A percentile compares a stretch with the other conserved stretches of the same genome.
These are phyloP conservation scores for Tetrapedia diversipes DNA, from an alignment of 2,888 invertebrate species.

Conservation along the genomic window DNA sequence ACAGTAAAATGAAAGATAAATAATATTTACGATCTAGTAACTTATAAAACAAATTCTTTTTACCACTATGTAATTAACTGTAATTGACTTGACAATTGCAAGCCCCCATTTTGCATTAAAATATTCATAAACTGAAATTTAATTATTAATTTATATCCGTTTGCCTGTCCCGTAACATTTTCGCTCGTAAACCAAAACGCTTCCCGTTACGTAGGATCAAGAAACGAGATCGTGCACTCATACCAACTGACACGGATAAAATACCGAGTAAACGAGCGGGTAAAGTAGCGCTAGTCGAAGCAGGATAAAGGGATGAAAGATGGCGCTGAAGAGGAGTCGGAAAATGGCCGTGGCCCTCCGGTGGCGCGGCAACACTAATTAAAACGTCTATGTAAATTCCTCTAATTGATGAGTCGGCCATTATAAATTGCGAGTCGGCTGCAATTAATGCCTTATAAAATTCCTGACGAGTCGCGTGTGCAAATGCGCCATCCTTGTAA, in stretches of 20 bases:
- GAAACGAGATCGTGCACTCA: background rate
- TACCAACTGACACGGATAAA: background rate
- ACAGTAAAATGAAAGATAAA: too few species aligned
- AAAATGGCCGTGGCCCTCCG: constrained; percentile 13
- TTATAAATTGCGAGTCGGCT: constrained; percentile 62
- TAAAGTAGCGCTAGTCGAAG: constrained; percentile 6
- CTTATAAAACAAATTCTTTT: too few species aligned
- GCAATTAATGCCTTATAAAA: constrained; percentile 70
- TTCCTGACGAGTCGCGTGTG: constrained; percentile 47
- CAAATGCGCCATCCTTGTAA: constrained; percentile 10
- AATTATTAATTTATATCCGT: constrained; percentile 12
- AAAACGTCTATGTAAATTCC: constrained; percentile 69
- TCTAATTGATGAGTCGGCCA: constrained; percentile 63
- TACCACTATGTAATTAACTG: too few species aligned
- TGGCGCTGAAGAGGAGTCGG: background rate
- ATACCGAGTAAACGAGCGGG: constrained; percentile 11
- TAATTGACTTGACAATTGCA: background rate
- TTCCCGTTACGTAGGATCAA: background rate
- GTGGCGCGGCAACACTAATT: constrained; percentile 64
- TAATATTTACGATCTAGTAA: too few species aligned
- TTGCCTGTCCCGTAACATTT: background rate
- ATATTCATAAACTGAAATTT: background rate
- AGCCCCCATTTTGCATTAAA: background rate
- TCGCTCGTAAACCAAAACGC: background rate
- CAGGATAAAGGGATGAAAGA: constrained; percentile 14